Evolutionary conservation across 2,888 invertebrate genomes (phyloP), one percentile per base, ranked within the genome.

Genomic region (Perdita meconis): DNA sequence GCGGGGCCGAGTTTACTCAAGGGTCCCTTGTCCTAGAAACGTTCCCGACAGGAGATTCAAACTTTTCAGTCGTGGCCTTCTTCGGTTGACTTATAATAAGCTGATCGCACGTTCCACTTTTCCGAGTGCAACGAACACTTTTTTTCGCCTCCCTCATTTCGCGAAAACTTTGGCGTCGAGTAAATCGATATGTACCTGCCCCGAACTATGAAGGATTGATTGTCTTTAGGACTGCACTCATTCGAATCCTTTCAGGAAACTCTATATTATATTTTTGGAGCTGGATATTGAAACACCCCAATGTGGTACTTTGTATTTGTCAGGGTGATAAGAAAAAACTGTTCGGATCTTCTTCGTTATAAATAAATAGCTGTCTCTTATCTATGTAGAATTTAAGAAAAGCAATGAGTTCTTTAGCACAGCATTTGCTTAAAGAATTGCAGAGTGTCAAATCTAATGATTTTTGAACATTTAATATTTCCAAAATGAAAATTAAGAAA

Each of bases 11-110:
- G 81, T 79, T 85, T 79, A 71, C 73, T 84, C 85, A 67, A 85
- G 85, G 61, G 79, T 85, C 81, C 75, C 81, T 84, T 85, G 84
- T 83, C 85, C 85, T 79, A 85, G 81, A 84, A 84, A 84, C 80
- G 83, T 71, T 69, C 77, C 72, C 68, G 69, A 69, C 77, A 65
- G 61, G 70, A 80, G 67, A 81, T 73, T 76, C 78, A 68, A 85
- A 84, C 69, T 85, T 85, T 83, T 85, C 81, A 73, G 68, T 69
- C 67, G 53, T 70, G 78, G 56, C 73, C 72, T 78, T 70, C 78
- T 68, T 81, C 76, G 72, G 78, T 76, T 81, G 82, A 82, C 81
- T 82, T 85, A 78, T 84, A 84, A 85, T 84, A 84, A 84, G 80
- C 82, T 78, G 76, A 73, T 83, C 83, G 85, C 85, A 80, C 80